Evolutionary conservation across 2,797 vertebrate species (phyloP).

Genomic region (Dipus sagitta): DNA sequence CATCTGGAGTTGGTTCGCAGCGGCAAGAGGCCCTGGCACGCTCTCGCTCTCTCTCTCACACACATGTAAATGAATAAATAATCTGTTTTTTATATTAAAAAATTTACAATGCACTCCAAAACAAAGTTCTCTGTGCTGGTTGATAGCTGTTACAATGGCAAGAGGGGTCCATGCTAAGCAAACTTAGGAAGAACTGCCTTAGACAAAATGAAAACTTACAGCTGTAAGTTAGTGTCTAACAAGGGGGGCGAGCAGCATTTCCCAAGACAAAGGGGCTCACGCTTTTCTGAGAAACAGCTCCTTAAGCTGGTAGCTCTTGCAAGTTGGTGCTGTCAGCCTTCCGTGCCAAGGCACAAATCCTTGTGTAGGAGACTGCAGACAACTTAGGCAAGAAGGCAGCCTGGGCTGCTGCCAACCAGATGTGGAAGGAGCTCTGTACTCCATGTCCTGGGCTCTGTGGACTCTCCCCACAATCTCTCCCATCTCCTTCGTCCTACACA

Average conservation of each 20-base stretch:
- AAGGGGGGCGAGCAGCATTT: background rate
- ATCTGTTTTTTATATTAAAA: too few species aligned
- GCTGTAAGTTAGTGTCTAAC: background rate
- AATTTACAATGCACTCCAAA: background rate
- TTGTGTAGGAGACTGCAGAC: background rate
- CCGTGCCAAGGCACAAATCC: background rate
- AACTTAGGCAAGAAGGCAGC: background rate
- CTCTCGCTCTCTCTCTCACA: too few species aligned
- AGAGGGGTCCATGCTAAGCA: background rate
- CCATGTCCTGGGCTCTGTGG: background rate
- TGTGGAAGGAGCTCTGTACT: background rate
- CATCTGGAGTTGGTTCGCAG: too few species aligned
- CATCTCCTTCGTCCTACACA: background rate
- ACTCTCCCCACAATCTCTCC: accelerated
- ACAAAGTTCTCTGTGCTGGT: background rate
- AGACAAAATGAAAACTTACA: background rate
- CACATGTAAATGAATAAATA: too few species aligned
- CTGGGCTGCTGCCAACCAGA: background rate
- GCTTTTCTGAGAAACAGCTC: too few species aligned
- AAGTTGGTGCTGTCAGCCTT: background rate
- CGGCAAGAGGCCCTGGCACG: too few species aligned
- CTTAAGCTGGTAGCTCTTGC: background rate
- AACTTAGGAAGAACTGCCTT: background rate
- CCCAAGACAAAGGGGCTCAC: too few species aligned
- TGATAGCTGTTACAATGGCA: too few species aligned